Evolutionary conservation across 1,140 invertebrate genomes (phyloP), one percentile per base, ranked within the genome.

Genomic region (Saccostrea glomerata): DNA sequence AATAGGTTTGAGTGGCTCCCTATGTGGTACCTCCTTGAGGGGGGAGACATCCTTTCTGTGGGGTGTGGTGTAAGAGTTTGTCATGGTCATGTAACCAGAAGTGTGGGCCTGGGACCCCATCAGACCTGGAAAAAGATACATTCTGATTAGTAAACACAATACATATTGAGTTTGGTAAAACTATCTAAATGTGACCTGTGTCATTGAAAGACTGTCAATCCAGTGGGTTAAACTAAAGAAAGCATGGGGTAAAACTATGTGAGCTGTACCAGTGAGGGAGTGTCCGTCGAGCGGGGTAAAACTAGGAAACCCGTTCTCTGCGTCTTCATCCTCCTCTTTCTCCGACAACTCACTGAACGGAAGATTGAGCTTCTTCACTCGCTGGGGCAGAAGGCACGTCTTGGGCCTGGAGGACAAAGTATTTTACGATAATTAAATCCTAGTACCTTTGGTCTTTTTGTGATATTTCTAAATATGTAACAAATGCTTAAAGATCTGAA

Each of bases 41-140:
- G 15, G 47, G 12, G 86, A 56, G 30, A 54, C 82, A 15, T 86
- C 83, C n/a, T 89, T 90, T 7, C 87, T 85, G 83, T 88, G 88
- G 83, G 89, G 60, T 9, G 91, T 70, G 56, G 90, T 90, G 11
- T 86, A 90, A 9, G 89, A 86, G 36, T 92, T 89, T 40, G 89
- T 89, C 91, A 92, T 90, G 0, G 90, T 89, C 30, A 89, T 82
- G 58, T 92, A 92, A 6, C 91, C 91, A 40, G 90, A 90, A 23
- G 89, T 90, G 66, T 90, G 91, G 12, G 88, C 82, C 85, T 84
- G 88, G 54, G 82, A 83, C 7, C 70, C 30, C 12, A 36, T 30
- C 12, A 73, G 17, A 73, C 70, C 70, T 73, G 11, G 15, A 30
- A 36, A 73, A 0, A 63, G n/a, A 63, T 63, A 63, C 5, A 63